Conservation (phyloP, 2,113 vertebrate genomes). For the Euleptes europaea region DNA sequence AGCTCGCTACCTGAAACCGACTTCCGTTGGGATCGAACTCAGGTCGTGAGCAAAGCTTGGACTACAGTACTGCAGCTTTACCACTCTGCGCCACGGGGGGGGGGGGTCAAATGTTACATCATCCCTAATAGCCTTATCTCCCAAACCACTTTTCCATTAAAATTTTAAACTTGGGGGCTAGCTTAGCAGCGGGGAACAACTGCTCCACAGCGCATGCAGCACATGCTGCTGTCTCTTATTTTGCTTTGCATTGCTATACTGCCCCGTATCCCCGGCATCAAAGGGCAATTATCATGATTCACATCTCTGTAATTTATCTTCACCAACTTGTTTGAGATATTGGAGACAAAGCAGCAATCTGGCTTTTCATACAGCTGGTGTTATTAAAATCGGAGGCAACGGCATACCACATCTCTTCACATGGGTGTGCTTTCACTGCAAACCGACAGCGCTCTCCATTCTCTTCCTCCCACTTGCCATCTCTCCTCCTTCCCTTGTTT, state of each 20-base stretch:
- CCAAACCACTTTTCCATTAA: not conserved
- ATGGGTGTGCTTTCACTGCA: conserved; percentile 27
- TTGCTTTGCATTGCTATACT: conserved; percentile 13
- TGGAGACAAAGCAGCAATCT: conserved; percentile 29
- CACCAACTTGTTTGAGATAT: conserved; percentile 36
- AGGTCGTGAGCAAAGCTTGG: no score
- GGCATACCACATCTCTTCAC: conserved; percentile 32
- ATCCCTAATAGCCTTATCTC: not conserved
- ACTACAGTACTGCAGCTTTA: no score
- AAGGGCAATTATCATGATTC: conserved; percentile 43
- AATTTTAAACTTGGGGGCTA: not conserved
- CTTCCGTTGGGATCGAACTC: no score
- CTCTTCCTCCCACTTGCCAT: not conserved
- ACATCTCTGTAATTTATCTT: conserved; percentile 40
- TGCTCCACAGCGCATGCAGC: not conserved
- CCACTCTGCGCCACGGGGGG: no score
- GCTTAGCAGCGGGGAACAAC: not conserved
- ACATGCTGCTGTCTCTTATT: not conserved
- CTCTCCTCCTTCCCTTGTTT: not conserved
- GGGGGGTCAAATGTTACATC: no score
- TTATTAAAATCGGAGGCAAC: conserved; percentile 45
- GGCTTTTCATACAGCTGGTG: conserved; percentile 33
- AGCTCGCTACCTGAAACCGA: no score
- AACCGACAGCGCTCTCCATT: not conserved
- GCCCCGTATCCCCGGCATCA: conserved; percentile 28